Evolutionary conservation across 1,140 invertebrate species (phyloP), one percentile per base, ranked within the genome.

Genomic region (Heliconius himera): DNA sequence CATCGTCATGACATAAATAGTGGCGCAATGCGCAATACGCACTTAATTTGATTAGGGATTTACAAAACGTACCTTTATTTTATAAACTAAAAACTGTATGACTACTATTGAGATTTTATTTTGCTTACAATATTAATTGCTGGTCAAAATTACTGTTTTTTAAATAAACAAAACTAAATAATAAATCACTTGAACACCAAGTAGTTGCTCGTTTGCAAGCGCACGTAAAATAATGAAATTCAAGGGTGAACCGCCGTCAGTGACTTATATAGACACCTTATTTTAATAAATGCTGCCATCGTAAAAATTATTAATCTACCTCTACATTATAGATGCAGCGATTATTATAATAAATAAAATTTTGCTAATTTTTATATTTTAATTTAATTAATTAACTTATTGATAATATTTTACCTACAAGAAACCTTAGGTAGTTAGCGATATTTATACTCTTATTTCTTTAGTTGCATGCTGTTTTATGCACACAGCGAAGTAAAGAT

Each of bases 11-110:
- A 74, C 76, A 73, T 36, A 76, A 22, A 73, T 56, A 73, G 74
- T 70, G 36, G 74, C 49, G 71, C 46, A 73, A 60, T 78, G 76
- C 76, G 76, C 70, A 78, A 78, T 78, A 78, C 33, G 60, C 60
- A 73, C 38, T 73, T 78, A 73, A 78, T 73, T 51, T 46, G 38
- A 76, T 78, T 29, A 56, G 46, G 49, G 13, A 46, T 20, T 73
- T n/a, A 20, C 5, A 29, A 22, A 22, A 78, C 71, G 41, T 73
- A 73, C 70, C 76, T 38, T n/a, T 76, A 76, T 38, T 60, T 51
- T 51, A 66, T 66, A 22, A 60, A 26, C 22, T 60, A 60, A 36
- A 36, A 9, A 26, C 16, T 20, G 20, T n/a, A 54, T 54, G 60
- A 66, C 9, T 56, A 16, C 60, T 11, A 66, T 3, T 66, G 26